Evolutionary conservation across 2,797 vertebrate species (phyloP), one percentile per base, ranked within the genome.

Genomic region (Oreochromis grahami): DNA sequence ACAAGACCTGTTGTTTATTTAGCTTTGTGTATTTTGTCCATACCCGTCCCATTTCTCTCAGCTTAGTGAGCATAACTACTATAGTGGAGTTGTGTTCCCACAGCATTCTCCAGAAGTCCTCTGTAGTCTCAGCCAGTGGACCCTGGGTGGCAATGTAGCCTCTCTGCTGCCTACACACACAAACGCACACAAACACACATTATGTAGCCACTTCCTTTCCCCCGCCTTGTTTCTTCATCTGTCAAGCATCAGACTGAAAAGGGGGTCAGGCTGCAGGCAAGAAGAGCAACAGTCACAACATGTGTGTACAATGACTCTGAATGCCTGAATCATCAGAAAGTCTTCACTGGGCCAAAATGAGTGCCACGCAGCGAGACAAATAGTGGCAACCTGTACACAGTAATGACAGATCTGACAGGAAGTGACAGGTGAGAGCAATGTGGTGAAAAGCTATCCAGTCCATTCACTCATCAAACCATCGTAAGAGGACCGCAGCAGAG

Each of bases 21-120:
- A 26, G 14, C 26, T 50, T 50, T 17, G 13, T 14, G 72, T 78
- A 36, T 29, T 41, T 26, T 14, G 32, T 78, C 63, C 88, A 24
- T 91, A 99, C 98, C 96, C 98, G 94, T 13, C 98, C 98, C 97
- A 99, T 98, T 96, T 99, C 98, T 8, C 98, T 96, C 70, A 99
- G 97, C 89, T 99, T 99, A 6, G 98, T 99, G 85, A 99, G 93
- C 98, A 99, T 99, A 87, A 99, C 98, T 1, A 99, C 98, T 1
- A 99, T 99, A 77, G 98, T 99, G 43, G 98, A 99, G 95, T 99
- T 99, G 96, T 99, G 98, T 77, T 99, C 98, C 98, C 98, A 99
- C 12, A 99, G 94, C 97, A 98, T 99, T 87, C 98, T 96, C 98
- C 98, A 99, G 96, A 99, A 99, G 81, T 99, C 98, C 88, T 99